Base-by-base conservation (phyloP, 2,888 invertebrate genomes). In the Sympetrum striolatum region DNA sequence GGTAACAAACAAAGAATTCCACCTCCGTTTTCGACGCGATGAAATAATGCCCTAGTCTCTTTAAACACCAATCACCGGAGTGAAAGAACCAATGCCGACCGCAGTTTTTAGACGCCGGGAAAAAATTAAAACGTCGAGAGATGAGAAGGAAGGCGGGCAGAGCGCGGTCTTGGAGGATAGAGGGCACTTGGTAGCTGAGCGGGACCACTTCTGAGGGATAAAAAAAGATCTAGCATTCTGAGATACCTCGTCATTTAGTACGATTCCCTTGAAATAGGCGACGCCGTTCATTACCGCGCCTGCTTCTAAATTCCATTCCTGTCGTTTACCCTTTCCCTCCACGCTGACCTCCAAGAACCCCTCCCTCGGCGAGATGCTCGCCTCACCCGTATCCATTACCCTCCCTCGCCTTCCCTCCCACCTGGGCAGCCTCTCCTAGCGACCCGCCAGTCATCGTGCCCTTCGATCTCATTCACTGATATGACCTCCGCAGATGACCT, bases 401-500 rank as follows among this genome's bases (percentile, higher is more conserved):
- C 58, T n/a, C 25, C 44, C 22, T 44, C 53, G 25, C 82, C 58
- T 25, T 31, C 82, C 48, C 44, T 31, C 53, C 58, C 82, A 82
- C 82, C 82, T 58, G 58, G 58, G 82, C 35, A 35, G 58, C 31
- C 53, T 35, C 82, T 58, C 58, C 44, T 35, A 82, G 82, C 82
- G 82, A 82, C 82, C 82, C 82, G 82, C 82, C 82, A 82, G 82
- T 82, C 82, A 82, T 82, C 53, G 82, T 58, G 82, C 58, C 82
- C 82, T 82, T 58, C 82, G 82, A 82, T 82, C 82, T 82, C 82
- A 82, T 82, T 82, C 82, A 58, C 82, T 82, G 82, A 82, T 82
- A 82, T 82, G 82, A 82, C 82, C 82, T 60, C 82, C 8, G 58
- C 35, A 60, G 82, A 82, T 82, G 82, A 82, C 82, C 82, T 82